phyloP scores from a whole-genome alignment of 2,888 invertebrate genomes.

The Lepidochitona cinerea region DNA sequence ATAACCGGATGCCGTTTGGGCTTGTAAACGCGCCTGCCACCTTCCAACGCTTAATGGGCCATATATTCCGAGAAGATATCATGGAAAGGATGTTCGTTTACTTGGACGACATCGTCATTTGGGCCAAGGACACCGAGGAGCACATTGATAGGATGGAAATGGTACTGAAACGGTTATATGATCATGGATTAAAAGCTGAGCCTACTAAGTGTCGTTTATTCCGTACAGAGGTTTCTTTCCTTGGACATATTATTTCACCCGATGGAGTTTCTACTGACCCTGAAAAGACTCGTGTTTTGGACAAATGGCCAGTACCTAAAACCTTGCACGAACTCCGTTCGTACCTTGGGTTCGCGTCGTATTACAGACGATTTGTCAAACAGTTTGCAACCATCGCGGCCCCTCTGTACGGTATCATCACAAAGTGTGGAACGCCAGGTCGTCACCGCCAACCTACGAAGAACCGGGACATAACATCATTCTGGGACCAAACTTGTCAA shows the following conservation, averaged over 20 bases:
- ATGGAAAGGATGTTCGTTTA: not conserved
- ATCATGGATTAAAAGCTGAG: not conserved
- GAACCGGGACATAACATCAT: not conserved
- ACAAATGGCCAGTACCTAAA: not conserved
- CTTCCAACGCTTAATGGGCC: slow-evolving; percentile 25
- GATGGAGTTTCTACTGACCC: not conserved
- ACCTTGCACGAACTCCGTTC: not conserved
- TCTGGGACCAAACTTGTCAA: slow-evolving; percentile 23
- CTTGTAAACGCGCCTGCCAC: slow-evolving; percentile 22
- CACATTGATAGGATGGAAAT: not conserved
- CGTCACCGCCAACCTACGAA: not conserved
- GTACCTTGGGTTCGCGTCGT: not conserved
- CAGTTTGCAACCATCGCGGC: not conserved
- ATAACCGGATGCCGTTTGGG: slow-evolving; percentile 27
- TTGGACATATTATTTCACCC: not conserved
- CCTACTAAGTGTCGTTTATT: not conserved
- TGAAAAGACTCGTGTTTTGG: not conserved
- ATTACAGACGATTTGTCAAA: not conserved
- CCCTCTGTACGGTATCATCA: not conserved
- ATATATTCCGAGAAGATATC: not conserved
- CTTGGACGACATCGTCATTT: not conserved
- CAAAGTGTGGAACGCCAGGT: not conserved
- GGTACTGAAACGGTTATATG: not conserved
- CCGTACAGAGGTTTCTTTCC: not conserved
- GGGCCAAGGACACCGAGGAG: not conserved